Conservation (phyloP, 2,888 invertebrate genomes). For the Ormyrus rosae region DNA sequence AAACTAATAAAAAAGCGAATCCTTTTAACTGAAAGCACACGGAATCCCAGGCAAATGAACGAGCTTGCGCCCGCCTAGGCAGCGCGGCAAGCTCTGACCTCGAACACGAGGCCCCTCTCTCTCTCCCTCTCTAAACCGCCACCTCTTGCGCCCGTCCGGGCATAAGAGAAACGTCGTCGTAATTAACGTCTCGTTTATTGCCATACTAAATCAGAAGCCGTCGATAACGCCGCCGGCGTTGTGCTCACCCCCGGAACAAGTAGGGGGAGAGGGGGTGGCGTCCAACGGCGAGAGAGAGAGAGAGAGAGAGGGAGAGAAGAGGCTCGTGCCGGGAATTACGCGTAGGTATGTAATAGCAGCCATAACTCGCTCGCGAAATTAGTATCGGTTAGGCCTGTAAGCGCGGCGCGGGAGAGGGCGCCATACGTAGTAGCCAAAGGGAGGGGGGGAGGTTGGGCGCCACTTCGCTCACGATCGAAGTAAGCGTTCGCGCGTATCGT, state of each 20-base stretch:
- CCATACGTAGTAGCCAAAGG: too few species aligned
- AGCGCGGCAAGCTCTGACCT: too few species aligned
- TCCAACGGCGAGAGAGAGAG: conserved; percentile 5
- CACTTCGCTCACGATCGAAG: not conserved
- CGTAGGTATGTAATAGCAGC: conserved; percentile 55
- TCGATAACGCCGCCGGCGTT: conserved; percentile 51
- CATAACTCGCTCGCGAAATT: conserved; percentile 70
- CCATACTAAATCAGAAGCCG: conserved; percentile 56
- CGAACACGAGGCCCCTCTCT: too few species aligned
- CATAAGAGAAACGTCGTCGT: conserved; percentile 55
- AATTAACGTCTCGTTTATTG: conserved; percentile 59
- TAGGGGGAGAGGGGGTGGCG: not conserved
- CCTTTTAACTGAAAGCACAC: not conserved
- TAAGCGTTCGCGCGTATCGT: too few species aligned
- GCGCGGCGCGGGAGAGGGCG: not conserved
- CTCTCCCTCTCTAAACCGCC: not conserved
- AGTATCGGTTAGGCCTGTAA: conserved; percentile 69
- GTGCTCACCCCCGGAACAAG: not conserved
- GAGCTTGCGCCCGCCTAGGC: conserved; percentile 1
- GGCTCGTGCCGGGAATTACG: conserved; percentile 41
- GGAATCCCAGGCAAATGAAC: not conserved
- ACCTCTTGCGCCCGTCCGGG: conserved; percentile 21
- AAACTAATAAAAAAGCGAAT: conserved; percentile 4
- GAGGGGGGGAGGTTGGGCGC: too few species aligned
- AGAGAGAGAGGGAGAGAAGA: not conserved